A percentile compares a stretch with the other conserved stretches of the same genome.
Evolutionary conservation across 2,888 invertebrate genomes (phyloP).

Genomic region (Druceiella hillmani): DNA sequence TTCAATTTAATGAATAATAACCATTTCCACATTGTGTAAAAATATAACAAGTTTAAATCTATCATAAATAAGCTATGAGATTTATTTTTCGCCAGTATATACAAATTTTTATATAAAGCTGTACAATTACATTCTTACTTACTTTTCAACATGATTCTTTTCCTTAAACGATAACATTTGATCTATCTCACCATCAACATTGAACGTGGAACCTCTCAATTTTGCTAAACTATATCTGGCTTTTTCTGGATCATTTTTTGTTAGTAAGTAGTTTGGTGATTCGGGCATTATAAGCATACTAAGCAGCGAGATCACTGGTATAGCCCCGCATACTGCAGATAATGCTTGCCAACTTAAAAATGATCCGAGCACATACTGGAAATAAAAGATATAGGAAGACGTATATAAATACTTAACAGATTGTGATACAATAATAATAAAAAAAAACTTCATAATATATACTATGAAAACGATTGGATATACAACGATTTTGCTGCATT

Average conservation of each 20-base stretch:
- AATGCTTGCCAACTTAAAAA: constrained; percentile 57
- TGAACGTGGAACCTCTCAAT: constrained; percentile 56
- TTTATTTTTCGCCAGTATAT: too few relatives aligned
- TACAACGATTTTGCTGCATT: too few relatives aligned
- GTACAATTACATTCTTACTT: constrained; percentile 25
- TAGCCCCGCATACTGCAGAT: constrained; percentile 56
- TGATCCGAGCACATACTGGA: constrained; percentile 57
- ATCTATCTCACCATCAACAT: constrained; percentile 57
- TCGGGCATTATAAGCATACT: constrained; percentile 63
- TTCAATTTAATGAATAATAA: too few relatives aligned
- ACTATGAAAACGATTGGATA: neutral
- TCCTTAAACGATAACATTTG: constrained; percentile 55
- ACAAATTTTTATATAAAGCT: neutral
- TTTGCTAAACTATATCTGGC: constrained; percentile 54
- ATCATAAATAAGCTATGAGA: too few relatives aligned
- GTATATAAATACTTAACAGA: too few relatives aligned
- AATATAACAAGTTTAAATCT: too few relatives aligned
- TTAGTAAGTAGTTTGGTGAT: constrained; percentile 65
- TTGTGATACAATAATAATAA: too few relatives aligned
- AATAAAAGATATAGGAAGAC: too few relatives aligned
- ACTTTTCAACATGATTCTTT: constrained; percentile 57
- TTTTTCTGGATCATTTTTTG: constrained; percentile 52
- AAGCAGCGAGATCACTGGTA: constrained; percentile 56
- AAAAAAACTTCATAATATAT: neutral
- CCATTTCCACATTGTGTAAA: too few relatives aligned